Evolutionary conservation across 2,797 vertebrate genomes (phyloP).

Genomic region (Gila robusta): DNA sequence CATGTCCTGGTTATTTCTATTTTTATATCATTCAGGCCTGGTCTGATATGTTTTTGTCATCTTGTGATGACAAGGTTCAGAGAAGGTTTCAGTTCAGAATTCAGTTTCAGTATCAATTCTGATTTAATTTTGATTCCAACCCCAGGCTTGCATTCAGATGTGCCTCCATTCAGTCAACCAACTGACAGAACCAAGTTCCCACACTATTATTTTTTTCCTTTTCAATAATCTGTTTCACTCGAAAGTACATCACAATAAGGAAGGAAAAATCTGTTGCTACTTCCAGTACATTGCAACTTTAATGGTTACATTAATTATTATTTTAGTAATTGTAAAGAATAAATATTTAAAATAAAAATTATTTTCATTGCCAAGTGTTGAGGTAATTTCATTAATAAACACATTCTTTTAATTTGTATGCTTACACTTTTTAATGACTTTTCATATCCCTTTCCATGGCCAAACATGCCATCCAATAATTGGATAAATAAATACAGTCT

Average conservation of each 20-base stretch:
- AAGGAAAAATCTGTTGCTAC: neutral
- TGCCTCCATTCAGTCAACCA: neutral
- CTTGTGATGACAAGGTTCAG: slow-evolving; percentile 56
- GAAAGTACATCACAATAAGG: neutral
- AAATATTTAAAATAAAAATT: neutral
- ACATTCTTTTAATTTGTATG: neutral
- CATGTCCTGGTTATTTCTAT: slow-evolving; percentile 44
- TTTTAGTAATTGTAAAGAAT: neutral
- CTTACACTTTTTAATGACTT: neutral
- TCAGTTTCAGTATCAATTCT: neutral
- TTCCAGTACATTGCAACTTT: neutral
- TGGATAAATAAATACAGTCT: neutral
- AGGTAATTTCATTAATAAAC: neutral
- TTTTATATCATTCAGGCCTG: slow-evolving; percentile 42
- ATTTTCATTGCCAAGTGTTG: neutral
- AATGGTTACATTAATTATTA: neutral
- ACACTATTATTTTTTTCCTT: neutral
- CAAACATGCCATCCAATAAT: neutral
- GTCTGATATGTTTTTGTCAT: slow-evolving; percentile 33
- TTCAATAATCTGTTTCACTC: neutral
- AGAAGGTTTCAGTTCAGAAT: slow-evolving; percentile 41
- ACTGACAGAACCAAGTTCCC: neutral
- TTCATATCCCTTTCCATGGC: neutral
- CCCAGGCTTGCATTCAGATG: slow-evolving; percentile 1
- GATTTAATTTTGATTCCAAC: neutral